Base-by-base conservation (phyloP, 2,888 invertebrate genomes). In the Mechanitis messenoides region DNA sequence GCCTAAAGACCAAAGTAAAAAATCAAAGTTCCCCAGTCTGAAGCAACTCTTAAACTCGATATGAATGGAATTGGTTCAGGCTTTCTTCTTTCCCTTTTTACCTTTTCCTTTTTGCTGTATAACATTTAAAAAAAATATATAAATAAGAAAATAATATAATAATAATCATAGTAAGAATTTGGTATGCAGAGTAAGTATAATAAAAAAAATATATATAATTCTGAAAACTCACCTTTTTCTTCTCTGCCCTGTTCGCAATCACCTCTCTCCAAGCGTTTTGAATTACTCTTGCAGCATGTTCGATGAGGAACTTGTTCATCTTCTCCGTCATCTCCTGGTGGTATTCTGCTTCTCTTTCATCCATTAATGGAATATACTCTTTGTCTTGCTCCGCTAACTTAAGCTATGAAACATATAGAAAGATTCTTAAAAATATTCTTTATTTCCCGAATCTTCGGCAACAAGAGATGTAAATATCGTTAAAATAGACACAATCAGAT, bases 331-430 rank as follows among this genome's bases (percentile, higher is more conserved):
- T 87, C 74, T 91, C 87, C 57, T 82, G 79, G 64, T 92, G 89
- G 69, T 92, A 92, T 67, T 92, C 92, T 31, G 73, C 83, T 60
- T 91, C 90, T 67, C 92, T 89, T 69, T 93, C 92, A n/a, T 73
- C 85, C 92, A 92, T 92, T 53, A 92, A 74, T 1, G 87, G 87
- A 7, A 84, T 74, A 71, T 92, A 93, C 57, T 91, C 84, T 54
- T 78, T 76, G 70, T 92, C 90, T 78, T 93, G 93, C 59, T 88
- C 88, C 5, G 86, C 90, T 68, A 92, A 71, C 70, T 87, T 77
- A 56, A 74, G 80, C 85, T 91, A 33, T 9, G 47, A 11, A 61
- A 45, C 11, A 20, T 42, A 55, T 45, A 11, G 38, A 46, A 2
- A 33, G 53, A 35, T 35, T 6, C 6, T 35, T 35, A 35, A 5